A percentile compares a stretch with the other conserved stretches of the same genome.
phyloP scores from a whole-genome alignment of 2,888 invertebrate species.

The Himalopsyche tibetana region DNA sequence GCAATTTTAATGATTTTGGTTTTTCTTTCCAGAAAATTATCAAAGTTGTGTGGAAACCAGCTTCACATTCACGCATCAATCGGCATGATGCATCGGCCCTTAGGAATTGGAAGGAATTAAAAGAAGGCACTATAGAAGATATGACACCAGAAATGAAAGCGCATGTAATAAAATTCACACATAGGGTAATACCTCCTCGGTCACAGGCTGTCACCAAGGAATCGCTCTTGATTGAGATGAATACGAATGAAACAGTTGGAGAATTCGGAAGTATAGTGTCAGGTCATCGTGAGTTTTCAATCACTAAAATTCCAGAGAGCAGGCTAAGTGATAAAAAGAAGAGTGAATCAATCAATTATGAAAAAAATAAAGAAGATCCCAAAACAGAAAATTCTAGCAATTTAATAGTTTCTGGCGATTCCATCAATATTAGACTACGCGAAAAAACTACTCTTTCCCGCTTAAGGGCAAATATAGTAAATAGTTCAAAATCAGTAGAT shows the following conservation, averaged over 20 bases:
- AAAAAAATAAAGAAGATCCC: no score
- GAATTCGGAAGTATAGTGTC: constrained; percentile 75
- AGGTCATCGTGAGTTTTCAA: constrained; percentile 66
- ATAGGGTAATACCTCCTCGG: constrained; percentile 76
- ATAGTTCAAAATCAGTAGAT: not conserved
- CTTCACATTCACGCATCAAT: constrained; percentile 76
- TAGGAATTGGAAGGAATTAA: constrained; percentile 83
- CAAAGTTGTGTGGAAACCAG: constrained; percentile 81
- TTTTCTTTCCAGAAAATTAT: constrained; percentile 79
- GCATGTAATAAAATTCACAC: constrained; percentile 82
- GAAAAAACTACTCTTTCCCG: no score
- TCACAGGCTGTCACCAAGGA: constrained; percentile 69
- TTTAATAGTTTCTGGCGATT: no score
- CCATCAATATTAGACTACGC: no score
- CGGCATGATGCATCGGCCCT: constrained; percentile 82
- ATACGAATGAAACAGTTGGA: not conserved
- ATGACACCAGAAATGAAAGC: constrained; percentile 73
- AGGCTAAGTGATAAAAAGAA: no score
- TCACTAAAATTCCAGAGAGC: not conserved
- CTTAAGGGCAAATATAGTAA: no score
- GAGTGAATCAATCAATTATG: no score
- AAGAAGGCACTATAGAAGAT: constrained; percentile 74
- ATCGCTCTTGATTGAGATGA: constrained; percentile 66
- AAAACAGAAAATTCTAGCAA: no score
- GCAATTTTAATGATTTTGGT: not conserved